Percentiles rank a stretch among this genome's conserved stretches.
Conservation (phyloP, 2,113 vertebrate species). For the Brachyistius frenatus region DNA sequence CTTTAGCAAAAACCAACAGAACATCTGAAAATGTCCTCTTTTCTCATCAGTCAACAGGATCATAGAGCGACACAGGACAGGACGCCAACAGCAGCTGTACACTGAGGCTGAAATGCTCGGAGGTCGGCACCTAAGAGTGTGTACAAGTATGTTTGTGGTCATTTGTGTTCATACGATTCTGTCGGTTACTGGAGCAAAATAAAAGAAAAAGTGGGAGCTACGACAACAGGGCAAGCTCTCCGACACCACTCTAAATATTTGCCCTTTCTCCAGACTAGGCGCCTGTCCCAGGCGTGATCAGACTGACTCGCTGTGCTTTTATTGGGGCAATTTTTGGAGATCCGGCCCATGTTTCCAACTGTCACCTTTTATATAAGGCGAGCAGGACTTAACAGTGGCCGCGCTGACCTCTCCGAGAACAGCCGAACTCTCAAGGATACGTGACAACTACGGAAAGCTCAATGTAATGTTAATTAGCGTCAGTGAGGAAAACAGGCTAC, state of each 20-base stretch:
- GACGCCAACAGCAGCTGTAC: background rate
- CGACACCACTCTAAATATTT: conserved; percentile 22
- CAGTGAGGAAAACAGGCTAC: conserved; percentile 59
- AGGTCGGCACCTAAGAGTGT: background rate
- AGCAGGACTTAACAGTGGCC: conserved; percentile 58
- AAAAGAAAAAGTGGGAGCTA: background rate
- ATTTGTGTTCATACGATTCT: background rate
- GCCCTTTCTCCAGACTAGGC: conserved; percentile 33
- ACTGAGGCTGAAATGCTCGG: conserved; percentile 45
- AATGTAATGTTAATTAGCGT: conserved; percentile 61
- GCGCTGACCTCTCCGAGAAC: conserved; percentile 58
- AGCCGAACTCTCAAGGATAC: conserved; percentile 50
- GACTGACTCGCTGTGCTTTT: conserved; percentile 45
- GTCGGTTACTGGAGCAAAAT: no score
- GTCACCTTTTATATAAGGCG: conserved; percentile 61
- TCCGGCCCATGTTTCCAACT: conserved; percentile 53
- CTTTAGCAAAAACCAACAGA: background rate
- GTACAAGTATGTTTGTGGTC: background rate
- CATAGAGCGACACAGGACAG: background rate
- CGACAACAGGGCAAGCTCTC: background rate
- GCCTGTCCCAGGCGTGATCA: conserved; percentile 48
- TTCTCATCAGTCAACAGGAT: background rate
- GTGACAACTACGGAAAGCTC: conserved; percentile 52
- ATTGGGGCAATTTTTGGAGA: conserved; percentile 48
- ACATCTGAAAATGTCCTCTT: background rate